Evolutionary conservation across 2,888 invertebrate genomes (phyloP), one percentile per base, ranked within the genome.

Genomic region (Alcis repandata): DNA sequence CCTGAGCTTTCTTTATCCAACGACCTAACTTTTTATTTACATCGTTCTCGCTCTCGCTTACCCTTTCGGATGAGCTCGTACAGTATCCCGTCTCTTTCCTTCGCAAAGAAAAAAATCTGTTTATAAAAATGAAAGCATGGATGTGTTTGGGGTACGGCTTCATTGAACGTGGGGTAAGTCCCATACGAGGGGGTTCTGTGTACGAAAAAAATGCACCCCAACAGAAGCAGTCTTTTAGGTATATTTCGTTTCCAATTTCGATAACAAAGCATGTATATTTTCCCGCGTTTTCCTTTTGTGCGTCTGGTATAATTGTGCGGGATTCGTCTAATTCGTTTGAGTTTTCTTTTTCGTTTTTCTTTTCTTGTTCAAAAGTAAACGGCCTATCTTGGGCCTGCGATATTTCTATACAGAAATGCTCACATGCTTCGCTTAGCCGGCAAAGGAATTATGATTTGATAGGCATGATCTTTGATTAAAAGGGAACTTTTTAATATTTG

Each of bases 1-100:
- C 92, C 92, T 93, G 93, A 85, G 90, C 89, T 92, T 93, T 93
- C 93, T 93, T 92, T 92, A 92, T 92, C 92, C 80, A 85, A 91
- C 80, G 86, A 79, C 86, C 81, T 84, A 91, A 93, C 92, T 90
- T 91, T 91, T 91, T 89, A 87, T 85, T 87, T 88, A 85, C 82
- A 65, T 64, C 86, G 76, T 73, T 91, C 92, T 83, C 92, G 71
- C 61, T 92, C 85, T 36, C 70, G 66, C 88, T 0, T 68, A 17
- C 19, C 17, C 38, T 11, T 52, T 59, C 67, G 53, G 59, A 61
- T 67, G 62, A 54, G 54, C 27, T 38, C 67, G 78, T 71, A 68
- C 64, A 69, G 76, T 71, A 56, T 43, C 54, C 76, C 61, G 60
- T 91, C 92, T 72, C 83, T 66, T 67, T 91, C 84, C 68, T 62